Evolutionary conservation across 2,888 invertebrate species (phyloP), one percentile per base, ranked within the genome.

Genomic region (Andrena chrysosceles): DNA sequence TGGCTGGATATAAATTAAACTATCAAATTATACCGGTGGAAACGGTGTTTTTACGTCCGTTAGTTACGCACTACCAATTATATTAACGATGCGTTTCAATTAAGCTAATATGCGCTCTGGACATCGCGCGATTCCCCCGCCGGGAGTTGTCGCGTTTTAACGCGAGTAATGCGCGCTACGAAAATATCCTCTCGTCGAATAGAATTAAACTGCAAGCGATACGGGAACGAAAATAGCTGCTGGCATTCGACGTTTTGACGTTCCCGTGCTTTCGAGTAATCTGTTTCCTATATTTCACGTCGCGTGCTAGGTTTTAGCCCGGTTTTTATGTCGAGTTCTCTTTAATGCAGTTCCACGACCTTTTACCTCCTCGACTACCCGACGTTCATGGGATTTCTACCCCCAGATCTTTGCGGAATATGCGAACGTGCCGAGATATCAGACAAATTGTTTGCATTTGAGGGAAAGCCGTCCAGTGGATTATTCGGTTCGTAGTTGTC

Each of bases 1-100:
- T 29, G 72, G 62, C 6, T 10, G 23, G 31, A 62, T 62, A 86
- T 86, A 83, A 85, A 86, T 86, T 86, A 85, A 83, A 83, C 83
- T 80, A 85, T 85, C 77, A 81, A 85, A 82, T 79, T 77, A 72
- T 73, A 70, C 62, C 35, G 49, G 13, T 3, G 71, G 72, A 26
- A 72, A 63, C 62, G 64, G 64, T 84, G 77, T 86, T 86, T 86
- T 86, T 86, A 63, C 63, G 73, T 62, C 83, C 74, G 79, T 86
- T 86, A 77, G 79, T 82, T 86, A 79, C 86, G 86, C 84, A 79
- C 79, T 76, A 75, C 62, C 85, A 86, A 86, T 87, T 86, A 86
- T 87, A 86, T 87, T 83, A 87, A 87, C 81, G 81, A 77, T 67
- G 83, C 75, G 81, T 87, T 87, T 87, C 86, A 87, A 87, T 87